Evolutionary conservation across 1,140 invertebrate genomes (phyloP).

Genomic region (Temnothorax curvispinosus): DNA sequence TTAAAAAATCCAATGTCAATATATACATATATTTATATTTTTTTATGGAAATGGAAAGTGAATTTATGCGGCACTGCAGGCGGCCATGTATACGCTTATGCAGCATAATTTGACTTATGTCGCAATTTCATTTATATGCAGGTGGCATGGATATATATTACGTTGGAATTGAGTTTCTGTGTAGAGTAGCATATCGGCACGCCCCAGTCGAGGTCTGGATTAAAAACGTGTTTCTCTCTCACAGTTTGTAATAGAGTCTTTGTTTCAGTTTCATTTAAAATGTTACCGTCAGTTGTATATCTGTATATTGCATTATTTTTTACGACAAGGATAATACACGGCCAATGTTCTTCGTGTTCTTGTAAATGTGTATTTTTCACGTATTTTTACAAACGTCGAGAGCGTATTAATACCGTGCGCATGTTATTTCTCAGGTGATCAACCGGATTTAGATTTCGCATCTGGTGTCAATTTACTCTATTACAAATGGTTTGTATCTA

Average conservation of each 20-base stretch:
- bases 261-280: background rate
- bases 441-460: background rate
- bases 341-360: background rate
- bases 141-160: background rate
- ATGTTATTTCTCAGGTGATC: background rate
- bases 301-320: background rate
- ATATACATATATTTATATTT: too few species aligned
- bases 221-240: background rate
- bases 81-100: too few species aligned
- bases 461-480: background rate
- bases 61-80: too few species aligned
- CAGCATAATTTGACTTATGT: background rate
- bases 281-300: background rate
- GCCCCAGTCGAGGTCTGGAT: background rate
- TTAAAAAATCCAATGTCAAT: too few species aligned
- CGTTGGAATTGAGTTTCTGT: background rate
- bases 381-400: background rate
- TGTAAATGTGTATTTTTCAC: background rate
- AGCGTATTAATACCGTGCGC: background rate
- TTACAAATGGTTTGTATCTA: constrained; percentile 16
- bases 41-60: too few species aligned
- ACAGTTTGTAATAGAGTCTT: background rate
- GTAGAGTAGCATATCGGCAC: background rate
- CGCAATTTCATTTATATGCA: background rate
- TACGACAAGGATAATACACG: background rate